These are phyloP conservation scores for Hylaeus volcanicus DNA, from an alignment of 1,140 invertebrate genomes.

Conservation along the genomic window DNA sequence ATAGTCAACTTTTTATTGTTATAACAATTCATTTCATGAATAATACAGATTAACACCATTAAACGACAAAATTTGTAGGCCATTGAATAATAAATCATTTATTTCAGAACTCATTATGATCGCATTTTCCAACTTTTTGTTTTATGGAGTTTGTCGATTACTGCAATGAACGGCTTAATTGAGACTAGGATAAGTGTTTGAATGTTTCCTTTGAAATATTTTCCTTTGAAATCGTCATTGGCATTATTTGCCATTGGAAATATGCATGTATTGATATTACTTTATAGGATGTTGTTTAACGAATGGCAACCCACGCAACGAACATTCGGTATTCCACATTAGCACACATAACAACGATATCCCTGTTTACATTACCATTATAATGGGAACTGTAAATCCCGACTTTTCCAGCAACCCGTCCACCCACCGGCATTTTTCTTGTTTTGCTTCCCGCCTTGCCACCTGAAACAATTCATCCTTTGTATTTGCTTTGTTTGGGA, in stretches of 20 bases:
- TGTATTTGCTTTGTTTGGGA: background rate
- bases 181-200: too few relatives aligned
- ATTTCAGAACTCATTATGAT: too few relatives aligned
- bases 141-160: too few relatives aligned
- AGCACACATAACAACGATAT: conserved; percentile 43
- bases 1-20: too few relatives aligned
- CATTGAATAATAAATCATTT: too few relatives aligned
- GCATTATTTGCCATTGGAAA: background rate
- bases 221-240: background rate
- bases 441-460: conserved; percentile 51
- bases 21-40: too few relatives aligned
- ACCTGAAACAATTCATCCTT: conserved; percentile 44
- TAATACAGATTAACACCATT: too few relatives aligned
- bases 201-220: background rate
- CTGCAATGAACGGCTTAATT: too few relatives aligned
- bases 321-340: background rate
- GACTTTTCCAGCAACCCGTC: conserved; percentile 86
- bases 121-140: too few relatives aligned
- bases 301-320: background rate
- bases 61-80: too few relatives aligned
- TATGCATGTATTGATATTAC: background rate
- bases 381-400: conserved; percentile 86
- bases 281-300: background rate
- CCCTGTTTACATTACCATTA: conserved; percentile 81
- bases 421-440: conserved; percentile 80